These are phyloP conservation scores for Lasioglossum leucozonium DNA, from an alignment of 2,888 invertebrate genomes.

Conservation along the genomic window DNA sequence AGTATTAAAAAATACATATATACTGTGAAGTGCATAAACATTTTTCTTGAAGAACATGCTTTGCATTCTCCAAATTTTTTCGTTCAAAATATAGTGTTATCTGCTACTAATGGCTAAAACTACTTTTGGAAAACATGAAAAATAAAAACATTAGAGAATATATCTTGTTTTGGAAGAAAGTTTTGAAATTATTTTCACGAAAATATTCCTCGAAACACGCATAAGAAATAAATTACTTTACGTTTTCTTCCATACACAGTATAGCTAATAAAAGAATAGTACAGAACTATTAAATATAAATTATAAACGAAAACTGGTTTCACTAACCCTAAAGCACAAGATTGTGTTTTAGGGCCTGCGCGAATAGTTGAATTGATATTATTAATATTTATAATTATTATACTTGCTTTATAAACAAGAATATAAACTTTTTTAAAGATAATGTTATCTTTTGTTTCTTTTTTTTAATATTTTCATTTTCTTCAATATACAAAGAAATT, in stretches of 20 bases:
- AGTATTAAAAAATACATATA: background rate
- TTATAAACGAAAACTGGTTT: slow-evolving; percentile 64
- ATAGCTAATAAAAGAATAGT: slow-evolving; percentile 62
- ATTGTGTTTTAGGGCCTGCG: slow-evolving; percentile 73
- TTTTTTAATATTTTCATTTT: slow-evolving; percentile 4
- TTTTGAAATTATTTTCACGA: slow-evolving; percentile 30
- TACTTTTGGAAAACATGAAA: slow-evolving; percentile 8
- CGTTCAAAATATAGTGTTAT: slow-evolving; percentile 16
- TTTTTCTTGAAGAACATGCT: background rate
- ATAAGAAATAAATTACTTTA: slow-evolving; percentile 61
- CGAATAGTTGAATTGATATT: slow-evolving; percentile 67
- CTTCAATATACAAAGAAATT: slow-evolving; percentile 9
- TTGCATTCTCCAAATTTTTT: slow-evolving; percentile 6
- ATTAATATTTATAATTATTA: slow-evolving; percentile 29
- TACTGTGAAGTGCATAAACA: background rate
- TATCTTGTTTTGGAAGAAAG: slow-evolving; percentile 66
- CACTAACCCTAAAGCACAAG: slow-evolving; percentile 73
- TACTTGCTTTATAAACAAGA: slow-evolving; percentile 50
- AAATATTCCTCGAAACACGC: slow-evolving; percentile 48
- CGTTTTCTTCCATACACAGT: slow-evolving; percentile 57
- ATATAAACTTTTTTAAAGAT: slow-evolving; percentile 30
- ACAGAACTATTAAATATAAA: slow-evolving; percentile 65
- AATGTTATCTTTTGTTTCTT: slow-evolving; percentile 20
- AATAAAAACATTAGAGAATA: slow-evolving; percentile 53
- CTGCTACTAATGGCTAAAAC: slow-evolving; percentile 6